A percentile compares a stretch with the other conserved stretches of the same genome.
These are phyloP conservation scores for Epistrophe eligans DNA, from an alignment of 2,888 invertebrate genomes.

Conservation along the genomic window DNA sequence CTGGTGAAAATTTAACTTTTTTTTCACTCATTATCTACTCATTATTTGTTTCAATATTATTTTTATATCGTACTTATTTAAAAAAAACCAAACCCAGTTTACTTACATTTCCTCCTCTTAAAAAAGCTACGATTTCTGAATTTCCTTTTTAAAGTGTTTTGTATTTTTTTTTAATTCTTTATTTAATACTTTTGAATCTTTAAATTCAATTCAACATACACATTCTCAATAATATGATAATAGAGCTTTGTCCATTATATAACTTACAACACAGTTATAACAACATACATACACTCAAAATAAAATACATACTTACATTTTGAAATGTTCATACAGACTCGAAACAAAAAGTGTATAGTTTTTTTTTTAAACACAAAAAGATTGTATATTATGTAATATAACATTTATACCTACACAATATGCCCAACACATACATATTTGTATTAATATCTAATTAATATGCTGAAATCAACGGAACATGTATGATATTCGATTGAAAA, in stretches of 20 bases:
- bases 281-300: slow-evolving; percentile 20
- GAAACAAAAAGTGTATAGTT: slow-evolving; percentile 8
- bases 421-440: neutral
- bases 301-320: neutral
- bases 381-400: slow-evolving; percentile 1
- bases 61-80: neutral
- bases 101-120: slow-evolving; percentile 10
- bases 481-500: slow-evolving; percentile 79
- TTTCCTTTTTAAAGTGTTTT: neutral
- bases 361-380: neutral
- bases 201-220: slow-evolving; percentile 11
- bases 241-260: neutral
- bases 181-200: neutral
- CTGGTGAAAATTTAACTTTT: no score
- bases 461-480: slow-evolving; percentile 65
- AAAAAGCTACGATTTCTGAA: neutral
- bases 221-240: neutral
- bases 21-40: no score
- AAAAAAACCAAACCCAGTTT: neutral
- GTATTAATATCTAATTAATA: neutral
- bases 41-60: no score
- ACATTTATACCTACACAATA: neutral
- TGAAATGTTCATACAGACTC: slow-evolving; percentile 2
- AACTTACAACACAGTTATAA: slow-evolving; percentile 1
- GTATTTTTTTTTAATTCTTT: neutral